A percentile compares a stretch with the other conserved stretches of the same genome.
Conservation (phyloP, 2,113 vertebrate genomes). For the Gymnorhina tibicen region DNA sequence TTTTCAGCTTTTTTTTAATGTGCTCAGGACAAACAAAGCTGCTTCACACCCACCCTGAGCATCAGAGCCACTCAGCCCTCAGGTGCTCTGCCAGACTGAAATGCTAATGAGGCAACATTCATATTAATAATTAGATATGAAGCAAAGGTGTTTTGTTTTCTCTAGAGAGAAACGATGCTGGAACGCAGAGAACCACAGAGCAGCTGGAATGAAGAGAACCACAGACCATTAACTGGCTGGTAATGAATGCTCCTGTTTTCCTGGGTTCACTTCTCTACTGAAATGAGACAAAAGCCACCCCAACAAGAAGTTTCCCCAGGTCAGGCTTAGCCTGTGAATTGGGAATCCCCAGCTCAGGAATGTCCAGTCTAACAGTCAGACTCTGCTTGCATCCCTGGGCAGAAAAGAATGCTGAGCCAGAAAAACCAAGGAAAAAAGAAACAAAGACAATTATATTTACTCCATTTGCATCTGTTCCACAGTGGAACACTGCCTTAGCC, state of each 20-base stretch:
- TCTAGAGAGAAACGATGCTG: neutral
- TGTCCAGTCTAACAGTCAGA: accelerated
- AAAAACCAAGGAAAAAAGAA: neutral
- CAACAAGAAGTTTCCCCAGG: neutral
- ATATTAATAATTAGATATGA: neutral
- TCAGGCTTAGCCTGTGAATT: neutral
- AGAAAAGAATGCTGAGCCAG: neutral
- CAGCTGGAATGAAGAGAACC: neutral
- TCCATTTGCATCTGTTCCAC: neutral
- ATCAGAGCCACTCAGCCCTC: neutral
- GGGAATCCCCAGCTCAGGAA: neutral
- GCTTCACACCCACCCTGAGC: neutral
- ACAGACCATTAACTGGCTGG: neutral
- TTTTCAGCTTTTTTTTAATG: neutral
- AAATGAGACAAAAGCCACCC: neutral
- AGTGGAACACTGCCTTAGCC: neutral
- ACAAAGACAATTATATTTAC: neutral
- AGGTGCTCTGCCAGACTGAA: neutral
- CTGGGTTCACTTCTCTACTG: neutral
- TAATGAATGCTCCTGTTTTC: neutral
- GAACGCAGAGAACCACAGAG: neutral
- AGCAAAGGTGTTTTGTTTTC: neutral
- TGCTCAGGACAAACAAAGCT: neutral
- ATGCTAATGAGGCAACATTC: neutral
- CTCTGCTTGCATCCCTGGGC: neutral